These are phyloP conservation scores for Aphodius granarius DNA, from an alignment of 2,888 invertebrate genomes.

Conservation along the genomic window DNA sequence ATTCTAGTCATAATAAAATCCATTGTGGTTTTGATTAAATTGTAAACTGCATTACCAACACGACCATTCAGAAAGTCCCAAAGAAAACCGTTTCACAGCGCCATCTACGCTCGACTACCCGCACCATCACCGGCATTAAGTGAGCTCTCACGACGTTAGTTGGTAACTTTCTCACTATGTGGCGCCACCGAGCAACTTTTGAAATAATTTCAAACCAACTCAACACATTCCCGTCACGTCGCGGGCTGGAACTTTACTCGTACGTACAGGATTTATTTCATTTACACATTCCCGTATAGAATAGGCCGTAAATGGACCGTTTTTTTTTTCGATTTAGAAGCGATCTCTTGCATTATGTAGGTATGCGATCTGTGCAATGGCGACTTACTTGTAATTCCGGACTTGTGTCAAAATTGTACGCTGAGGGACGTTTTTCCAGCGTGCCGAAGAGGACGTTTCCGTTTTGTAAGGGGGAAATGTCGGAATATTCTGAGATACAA, in stretches of 20 bases:
- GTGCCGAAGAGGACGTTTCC: slow-evolving; percentile 96
- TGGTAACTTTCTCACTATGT: neutral
- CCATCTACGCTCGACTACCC: neutral
- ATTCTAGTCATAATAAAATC: no score
- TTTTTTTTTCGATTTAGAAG: neutral
- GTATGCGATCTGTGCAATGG: neutral
- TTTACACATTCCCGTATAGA: slow-evolving; percentile 1
- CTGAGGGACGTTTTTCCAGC: slow-evolving; percentile 90
- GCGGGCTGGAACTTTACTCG: neutral
- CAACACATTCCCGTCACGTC: neutral
- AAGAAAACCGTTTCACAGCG: neutral
- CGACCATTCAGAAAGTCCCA: neutral
- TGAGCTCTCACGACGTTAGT: neutral
- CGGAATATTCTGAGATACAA: slow-evolving; percentile 98
- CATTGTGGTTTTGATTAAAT: no score
- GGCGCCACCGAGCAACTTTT: neutral
- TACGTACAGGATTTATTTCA: neutral
- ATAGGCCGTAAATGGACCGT: neutral
- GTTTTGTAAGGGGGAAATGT: slow-evolving; percentile 92
- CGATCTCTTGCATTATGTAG: neutral
- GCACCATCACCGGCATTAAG: neutral
- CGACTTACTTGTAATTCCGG: slow-evolving; percentile 79
- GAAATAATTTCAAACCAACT: neutral
- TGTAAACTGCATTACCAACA: neutral
- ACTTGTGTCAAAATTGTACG: slow-evolving; percentile 88